Percentiles rank a stretch among this genome's conserved stretches.
Conservation (phyloP, 2,797 vertebrate species). For the Rhyacichthys aspro region DNA sequence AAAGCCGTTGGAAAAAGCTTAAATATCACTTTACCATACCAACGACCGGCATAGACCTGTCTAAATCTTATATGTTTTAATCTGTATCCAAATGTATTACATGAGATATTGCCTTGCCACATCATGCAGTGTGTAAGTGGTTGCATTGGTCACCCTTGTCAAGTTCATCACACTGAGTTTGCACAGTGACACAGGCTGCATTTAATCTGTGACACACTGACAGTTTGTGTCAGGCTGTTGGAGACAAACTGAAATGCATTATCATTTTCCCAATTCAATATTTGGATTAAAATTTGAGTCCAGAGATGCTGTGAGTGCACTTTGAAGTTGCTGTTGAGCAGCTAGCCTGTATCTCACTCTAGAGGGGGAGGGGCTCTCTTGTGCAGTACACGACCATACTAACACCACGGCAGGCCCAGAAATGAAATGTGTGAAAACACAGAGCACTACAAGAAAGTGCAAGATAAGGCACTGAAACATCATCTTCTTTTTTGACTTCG, state of each 20-base stretch:
- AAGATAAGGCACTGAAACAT: constrained; percentile 22
- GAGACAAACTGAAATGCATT: constrained; percentile 9
- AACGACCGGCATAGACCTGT: background rate
- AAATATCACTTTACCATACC: background rate
- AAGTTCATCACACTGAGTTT: no score
- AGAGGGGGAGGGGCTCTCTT: constrained; percentile 10
- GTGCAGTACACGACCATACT: constrained; percentile 19
- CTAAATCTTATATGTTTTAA: background rate
- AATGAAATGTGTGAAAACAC: constrained; percentile 44
- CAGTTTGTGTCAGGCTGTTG: background rate
- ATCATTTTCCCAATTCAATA: background rate
- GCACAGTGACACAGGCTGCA: no score
- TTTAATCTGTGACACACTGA: constrained; percentile 18
- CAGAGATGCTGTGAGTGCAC: background rate
- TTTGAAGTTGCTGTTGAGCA: constrained; percentile 17
- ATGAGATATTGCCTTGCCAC: no score
- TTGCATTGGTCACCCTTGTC: no score
- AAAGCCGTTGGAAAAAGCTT: background rate
- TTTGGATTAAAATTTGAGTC: constrained; percentile 1
- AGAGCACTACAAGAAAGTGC: constrained; percentile 24
- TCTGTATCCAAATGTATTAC: background rate
- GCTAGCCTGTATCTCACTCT: constrained; percentile 6
- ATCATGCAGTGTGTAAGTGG: no score
- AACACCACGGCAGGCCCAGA: constrained; percentile 30
- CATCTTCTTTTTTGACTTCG: constrained; percentile 20